Conservation (phyloP, 2,797 vertebrate species). For the Scleropages formosus region DNA sequence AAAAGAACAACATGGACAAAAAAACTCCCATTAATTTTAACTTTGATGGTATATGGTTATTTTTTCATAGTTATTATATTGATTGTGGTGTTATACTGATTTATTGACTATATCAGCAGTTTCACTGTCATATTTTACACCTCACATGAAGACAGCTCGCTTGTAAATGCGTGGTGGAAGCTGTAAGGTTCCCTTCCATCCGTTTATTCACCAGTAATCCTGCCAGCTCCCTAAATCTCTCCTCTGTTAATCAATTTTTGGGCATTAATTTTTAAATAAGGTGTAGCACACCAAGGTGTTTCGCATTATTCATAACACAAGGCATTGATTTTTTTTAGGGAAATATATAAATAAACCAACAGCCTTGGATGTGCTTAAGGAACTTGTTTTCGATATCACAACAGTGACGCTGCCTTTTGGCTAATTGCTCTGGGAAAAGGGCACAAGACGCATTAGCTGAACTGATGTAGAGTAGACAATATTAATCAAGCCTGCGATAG, state of each 20-base stretch:
- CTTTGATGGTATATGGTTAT: no score
- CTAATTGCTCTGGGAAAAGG: constrained; percentile 73
- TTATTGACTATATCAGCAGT: no score
- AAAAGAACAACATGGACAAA: constrained; percentile 34
- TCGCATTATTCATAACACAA: constrained; percentile 24
- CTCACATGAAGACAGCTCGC: no score
- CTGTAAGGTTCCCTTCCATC: neutral
- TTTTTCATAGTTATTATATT: no score
- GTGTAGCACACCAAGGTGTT: constrained; percentile 45
- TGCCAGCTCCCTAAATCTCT: constrained; percentile 21
- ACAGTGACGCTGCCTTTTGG: constrained; percentile 55
- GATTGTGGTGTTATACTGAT: no score
- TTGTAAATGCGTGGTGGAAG: neutral
- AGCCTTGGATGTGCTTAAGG: constrained; percentile 65
- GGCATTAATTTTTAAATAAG: constrained; percentile 50
- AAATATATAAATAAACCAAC: constrained; percentile 74
- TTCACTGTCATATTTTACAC: no score
- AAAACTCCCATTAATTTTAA: neutral
- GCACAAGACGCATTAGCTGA: constrained; percentile 53
- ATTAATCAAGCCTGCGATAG: constrained; percentile 63
- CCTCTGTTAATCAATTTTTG: constrained; percentile 21
- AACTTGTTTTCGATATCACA: constrained; percentile 73
- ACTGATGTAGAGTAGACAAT: constrained; percentile 69
- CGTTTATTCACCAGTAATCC: constrained; percentile 8
- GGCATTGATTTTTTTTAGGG: constrained; percentile 51